Percentiles rank a stretch among this genome's conserved stretches.
These are phyloP conservation scores for Cotesia congregata DNA, from an alignment of 2,888 invertebrate genomes.

Conservation along the genomic window DNA sequence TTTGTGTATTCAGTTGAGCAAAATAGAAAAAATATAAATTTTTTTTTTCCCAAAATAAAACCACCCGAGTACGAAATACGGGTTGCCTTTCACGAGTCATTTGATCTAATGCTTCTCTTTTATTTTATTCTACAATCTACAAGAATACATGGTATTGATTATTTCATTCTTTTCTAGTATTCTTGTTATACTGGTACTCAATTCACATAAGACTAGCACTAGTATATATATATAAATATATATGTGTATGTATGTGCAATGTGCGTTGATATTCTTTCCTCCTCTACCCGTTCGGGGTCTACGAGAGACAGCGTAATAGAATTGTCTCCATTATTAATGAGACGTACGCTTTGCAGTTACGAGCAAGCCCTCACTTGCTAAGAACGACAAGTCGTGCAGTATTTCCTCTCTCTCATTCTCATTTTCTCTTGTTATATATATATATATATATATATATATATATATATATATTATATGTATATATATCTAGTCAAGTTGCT, in stretches of 20 bases:
- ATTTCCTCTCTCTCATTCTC: conserved; percentile 7
- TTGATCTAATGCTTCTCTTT: conserved; percentile 3
- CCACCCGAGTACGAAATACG: background rate
- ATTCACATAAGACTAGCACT: background rate
- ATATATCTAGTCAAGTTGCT: background rate
- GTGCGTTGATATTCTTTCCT: conserved; percentile 34
- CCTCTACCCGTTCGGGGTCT: conserved; percentile 23
- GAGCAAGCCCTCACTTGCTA: conserved; percentile 33
- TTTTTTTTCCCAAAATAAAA: conserved; percentile 7
- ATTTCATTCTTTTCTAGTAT: background rate
- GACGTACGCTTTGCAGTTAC: conserved; percentile 42
- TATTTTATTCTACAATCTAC: background rate
- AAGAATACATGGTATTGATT: background rate
- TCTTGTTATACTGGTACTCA: background rate
- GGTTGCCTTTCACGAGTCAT: conserved; percentile 14
- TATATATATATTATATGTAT: no score
- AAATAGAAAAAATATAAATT: background rate
- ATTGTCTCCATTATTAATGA: conserved; percentile 62
- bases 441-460: no score
- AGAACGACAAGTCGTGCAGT: conserved; percentile 36
- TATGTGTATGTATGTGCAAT: conserved; percentile 8
- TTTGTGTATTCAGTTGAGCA: background rate
- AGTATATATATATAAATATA: conserved; percentile 16
- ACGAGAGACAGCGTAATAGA: conserved; percentile 56
- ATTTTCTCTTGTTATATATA: conserved; percentile 7